Percentiles rank a stretch among this genome's conserved stretches.
These are phyloP conservation scores for Chascanopsetta lugubris DNA, from an alignment of 2,113 vertebrate genomes.

Conservation along the genomic window DNA sequence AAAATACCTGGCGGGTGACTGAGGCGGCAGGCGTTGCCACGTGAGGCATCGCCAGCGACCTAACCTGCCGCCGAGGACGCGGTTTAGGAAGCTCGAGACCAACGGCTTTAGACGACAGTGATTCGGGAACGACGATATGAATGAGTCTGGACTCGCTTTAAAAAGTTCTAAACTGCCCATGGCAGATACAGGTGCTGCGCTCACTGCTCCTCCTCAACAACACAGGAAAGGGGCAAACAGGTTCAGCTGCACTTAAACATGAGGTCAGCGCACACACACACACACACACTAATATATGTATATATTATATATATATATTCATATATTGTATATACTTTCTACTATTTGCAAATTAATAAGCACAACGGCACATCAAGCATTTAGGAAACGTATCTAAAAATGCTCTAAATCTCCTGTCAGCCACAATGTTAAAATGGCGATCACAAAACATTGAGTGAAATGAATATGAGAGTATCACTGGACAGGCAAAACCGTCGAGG, in stretches of 20 bases:
- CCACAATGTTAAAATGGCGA: neutral
- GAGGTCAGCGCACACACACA: neutral
- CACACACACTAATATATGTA: neutral
- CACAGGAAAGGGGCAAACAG: neutral
- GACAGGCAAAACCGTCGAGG: too few species aligned
- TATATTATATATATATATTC: too few species aligned
- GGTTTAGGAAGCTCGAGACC: slow-evolving; percentile 8
- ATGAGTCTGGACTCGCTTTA: slow-evolving; percentile 5
- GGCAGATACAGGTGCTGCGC: neutral
- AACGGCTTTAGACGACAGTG: neutral
- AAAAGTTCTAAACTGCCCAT: neutral
- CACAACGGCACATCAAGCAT: too few species aligned
- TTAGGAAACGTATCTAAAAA: too few species aligned
- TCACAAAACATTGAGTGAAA: too few species aligned
- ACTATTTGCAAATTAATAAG: too few species aligned
- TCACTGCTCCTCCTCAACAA: neutral
- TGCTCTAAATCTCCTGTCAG: too few species aligned
- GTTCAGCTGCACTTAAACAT: neutral
- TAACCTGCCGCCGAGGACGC: slow-evolving; percentile 31
- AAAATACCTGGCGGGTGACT: slow-evolving; percentile 58
- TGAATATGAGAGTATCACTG: too few species aligned
- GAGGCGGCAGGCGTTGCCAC: slow-evolving; percentile 26
- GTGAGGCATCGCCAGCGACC: slow-evolving; percentile 6
- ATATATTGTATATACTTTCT: too few species aligned
- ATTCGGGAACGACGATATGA: slow-evolving; percentile 16